Evolutionary conservation across 2,888 invertebrate genomes (phyloP).

Genomic region (Heliconius erato): DNA sequence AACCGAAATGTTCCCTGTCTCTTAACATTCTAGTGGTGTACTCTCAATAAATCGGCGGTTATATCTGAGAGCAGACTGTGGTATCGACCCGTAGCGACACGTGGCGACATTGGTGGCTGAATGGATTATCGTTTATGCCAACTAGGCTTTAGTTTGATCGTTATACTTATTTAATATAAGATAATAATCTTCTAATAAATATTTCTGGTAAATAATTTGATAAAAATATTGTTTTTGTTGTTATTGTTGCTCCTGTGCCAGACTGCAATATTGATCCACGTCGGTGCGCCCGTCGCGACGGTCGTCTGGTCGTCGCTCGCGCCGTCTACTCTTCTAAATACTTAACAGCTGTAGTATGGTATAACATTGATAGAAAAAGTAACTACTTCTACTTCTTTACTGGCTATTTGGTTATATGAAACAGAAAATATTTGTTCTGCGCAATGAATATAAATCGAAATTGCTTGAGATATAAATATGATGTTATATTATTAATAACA

Average conservation of each 20-base stretch:
- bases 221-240: not conserved
- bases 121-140: constrained; percentile 4
- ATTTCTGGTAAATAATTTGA: not conserved
- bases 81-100: constrained; percentile 55
- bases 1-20: constrained; percentile 39
- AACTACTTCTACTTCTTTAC: not conserved
- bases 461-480: too few relatives aligned
- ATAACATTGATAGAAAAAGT: not conserved
- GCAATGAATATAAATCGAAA: not conserved
- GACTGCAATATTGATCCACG: constrained; percentile 26
- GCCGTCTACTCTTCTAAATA: constrained; percentile 24
- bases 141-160: not conserved
- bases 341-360: not conserved
- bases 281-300: constrained; percentile 24
- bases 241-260: not conserved
- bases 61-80: constrained; percentile 58
- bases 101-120: constrained; percentile 38
- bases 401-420: not conserved
- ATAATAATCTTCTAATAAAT: not conserved
- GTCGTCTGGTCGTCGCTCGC: constrained; percentile 26
- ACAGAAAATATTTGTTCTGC: not conserved
- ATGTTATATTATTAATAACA: too few relatives aligned
- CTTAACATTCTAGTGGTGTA: constrained; percentile 60
- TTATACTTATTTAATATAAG: not conserved
- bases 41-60: constrained; percentile 63